Percentiles rank a stretch among this genome's conserved stretches.
These are phyloP conservation scores for Riptortus pedestris DNA, from an alignment of 1,140 invertebrate species.

Conservation along the genomic window DNA sequence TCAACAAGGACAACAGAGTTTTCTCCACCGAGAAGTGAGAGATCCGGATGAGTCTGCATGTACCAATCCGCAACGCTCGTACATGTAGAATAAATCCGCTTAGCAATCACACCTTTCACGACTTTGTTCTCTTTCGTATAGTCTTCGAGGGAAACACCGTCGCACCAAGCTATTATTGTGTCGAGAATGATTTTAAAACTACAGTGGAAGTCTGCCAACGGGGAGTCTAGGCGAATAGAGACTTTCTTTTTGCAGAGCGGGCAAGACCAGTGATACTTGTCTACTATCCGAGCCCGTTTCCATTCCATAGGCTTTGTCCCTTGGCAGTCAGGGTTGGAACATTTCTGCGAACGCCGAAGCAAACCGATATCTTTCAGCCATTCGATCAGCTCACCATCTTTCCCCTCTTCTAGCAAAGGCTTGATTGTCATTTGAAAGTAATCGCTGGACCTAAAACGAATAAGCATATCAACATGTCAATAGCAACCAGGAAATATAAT, in stretches of 20 bases:
- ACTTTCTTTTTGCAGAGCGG: slow-evolving; percentile 34
- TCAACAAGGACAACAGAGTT: slow-evolving; percentile 34
- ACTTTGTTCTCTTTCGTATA: slow-evolving; percentile 25
- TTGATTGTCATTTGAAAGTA: slow-evolving; percentile 33
- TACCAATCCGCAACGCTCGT: slow-evolving; percentile 33
- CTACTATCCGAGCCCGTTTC: slow-evolving; percentile 34
- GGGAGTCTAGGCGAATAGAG: slow-evolving; percentile 33
- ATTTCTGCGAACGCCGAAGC: slow-evolving; percentile 31
- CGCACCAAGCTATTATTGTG: slow-evolving; percentile 32
- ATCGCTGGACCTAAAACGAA: slow-evolving; percentile 27
- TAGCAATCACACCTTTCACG: slow-evolving; percentile 28
- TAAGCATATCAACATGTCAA: neutral
- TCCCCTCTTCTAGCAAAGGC: slow-evolving; percentile 33
- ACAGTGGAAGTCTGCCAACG: slow-evolving; percentile 34
- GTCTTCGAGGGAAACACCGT: slow-evolving; percentile 27
- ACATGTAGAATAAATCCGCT: slow-evolving; percentile 33
- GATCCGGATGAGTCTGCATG: slow-evolving; percentile 33
- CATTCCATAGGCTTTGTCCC: slow-evolving; percentile 34
- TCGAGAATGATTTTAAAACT: slow-evolving; percentile 33
- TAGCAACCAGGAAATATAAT: neutral
- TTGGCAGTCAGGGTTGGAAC: slow-evolving; percentile 32
- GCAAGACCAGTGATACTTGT: slow-evolving; percentile 35
- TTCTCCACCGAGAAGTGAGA: slow-evolving; percentile 32
- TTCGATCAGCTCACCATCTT: slow-evolving; percentile 35
- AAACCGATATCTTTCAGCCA: slow-evolving; percentile 35